Evolutionary conservation across 2,888 invertebrate species (phyloP), one percentile per base, ranked within the genome.

Genomic region (Desoria tigrina): DNA sequence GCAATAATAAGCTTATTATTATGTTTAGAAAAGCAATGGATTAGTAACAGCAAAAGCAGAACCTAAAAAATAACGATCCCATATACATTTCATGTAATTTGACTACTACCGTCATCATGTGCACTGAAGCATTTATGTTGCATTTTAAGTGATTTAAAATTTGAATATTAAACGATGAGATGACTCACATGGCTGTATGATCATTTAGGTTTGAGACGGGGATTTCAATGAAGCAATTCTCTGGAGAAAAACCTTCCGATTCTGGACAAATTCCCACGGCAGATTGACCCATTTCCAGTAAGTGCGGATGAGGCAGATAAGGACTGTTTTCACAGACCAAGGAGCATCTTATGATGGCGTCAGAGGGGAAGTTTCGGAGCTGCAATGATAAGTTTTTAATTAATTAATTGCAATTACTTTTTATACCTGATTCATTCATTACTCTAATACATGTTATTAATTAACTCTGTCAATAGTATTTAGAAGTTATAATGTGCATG

Each of bases 181-280:
- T 58, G 65, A 80, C 81, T 79, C 82, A 88, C 88, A 82, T 84
- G 0, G 88, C 89, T 73, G 82, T 84, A 77, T 86, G 89, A 67
- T 85, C 85, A 77, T 79, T 84, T 72, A 83, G 84, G 71, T 77
- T 82, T 72, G 81, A 82, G 27, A 90, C 84, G 42, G 79, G 77
- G 16, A 85, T 81, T 66, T 86, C 84, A 76, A 88, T 88, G 24
- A 88, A 88, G 26, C 88, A 89, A 67, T 88, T 87, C 37, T 82
- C 81, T 76, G 89, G 89, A 2, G 83, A 82, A 59, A 58, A 42
- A 24, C 54, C 21, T 42, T 24, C 51, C 37, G 14, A 26, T 2
- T 39, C 53, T 18, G 26, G 50, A 51, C 26, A 39, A 50, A 27
- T 28, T 50, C 32, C 58, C 32, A 27, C 42, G n/a, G 39, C 45